These are phyloP conservation scores for Elgaria multicarinata DNA, from an alignment of 2,113 vertebrate species.

Conservation along the genomic window DNA sequence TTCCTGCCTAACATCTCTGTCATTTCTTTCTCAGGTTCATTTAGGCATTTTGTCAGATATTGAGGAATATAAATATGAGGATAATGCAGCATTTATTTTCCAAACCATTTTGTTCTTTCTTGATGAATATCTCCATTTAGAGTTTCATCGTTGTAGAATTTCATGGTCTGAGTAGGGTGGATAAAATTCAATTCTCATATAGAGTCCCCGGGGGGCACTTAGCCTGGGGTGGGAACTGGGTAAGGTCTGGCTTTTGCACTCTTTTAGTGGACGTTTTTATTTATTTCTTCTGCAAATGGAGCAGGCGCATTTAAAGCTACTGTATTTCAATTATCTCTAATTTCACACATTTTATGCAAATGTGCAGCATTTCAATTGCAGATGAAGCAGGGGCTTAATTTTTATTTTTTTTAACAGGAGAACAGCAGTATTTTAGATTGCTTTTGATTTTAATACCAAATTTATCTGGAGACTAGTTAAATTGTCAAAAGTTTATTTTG, in stretches of 20 bases:
- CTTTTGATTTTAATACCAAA: constrained; percentile 79
- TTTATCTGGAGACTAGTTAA: constrained; percentile 74
- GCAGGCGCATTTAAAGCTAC: constrained; percentile 80
- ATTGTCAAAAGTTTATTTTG: constrained; percentile 77
- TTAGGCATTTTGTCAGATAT: background rate
- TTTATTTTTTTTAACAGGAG: constrained; percentile 81
- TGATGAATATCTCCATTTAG: constrained; percentile 43
- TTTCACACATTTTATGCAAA: constrained; percentile 85
- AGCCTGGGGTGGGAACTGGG: constrained; percentile 32
- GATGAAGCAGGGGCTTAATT: constrained; percentile 79
- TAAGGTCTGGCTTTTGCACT: constrained; percentile 65
- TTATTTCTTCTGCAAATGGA: constrained; percentile 82
- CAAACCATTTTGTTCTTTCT: background rate
- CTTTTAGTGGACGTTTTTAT: constrained; percentile 83
- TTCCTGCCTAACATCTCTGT: too few species aligned
- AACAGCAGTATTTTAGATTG: constrained; percentile 80
- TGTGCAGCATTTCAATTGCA: constrained; percentile 80
- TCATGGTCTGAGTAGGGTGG: constrained; percentile 50
- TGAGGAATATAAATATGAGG: constrained; percentile 12
- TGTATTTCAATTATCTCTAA: constrained; percentile 84
- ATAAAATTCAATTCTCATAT: constrained; percentile 68
- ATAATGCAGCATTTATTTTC: constrained; percentile 33
- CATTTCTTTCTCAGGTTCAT: background rate
- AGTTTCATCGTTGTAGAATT: constrained; percentile 52
- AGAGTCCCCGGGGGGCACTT: constrained; percentile 69